Conservation (phyloP, 2,888 invertebrate genomes). For the Lithophane semibrunnea region DNA sequence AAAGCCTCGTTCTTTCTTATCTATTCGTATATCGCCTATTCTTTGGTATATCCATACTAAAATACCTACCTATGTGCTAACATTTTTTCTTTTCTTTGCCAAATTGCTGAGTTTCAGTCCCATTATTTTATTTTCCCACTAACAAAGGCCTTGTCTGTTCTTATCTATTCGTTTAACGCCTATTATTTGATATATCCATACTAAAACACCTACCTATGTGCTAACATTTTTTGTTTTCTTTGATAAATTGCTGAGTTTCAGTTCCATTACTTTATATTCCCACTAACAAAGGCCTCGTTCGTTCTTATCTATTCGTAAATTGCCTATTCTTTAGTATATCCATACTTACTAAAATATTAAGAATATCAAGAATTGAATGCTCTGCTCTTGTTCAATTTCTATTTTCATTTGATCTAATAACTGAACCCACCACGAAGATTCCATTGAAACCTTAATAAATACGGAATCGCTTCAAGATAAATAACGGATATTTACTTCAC, state of each 20-base stretch:
- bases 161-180: too few species aligned
- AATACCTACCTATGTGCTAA: too few species aligned
- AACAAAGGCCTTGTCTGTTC: not conserved
- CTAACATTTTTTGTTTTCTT: not conserved
- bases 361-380: not conserved
- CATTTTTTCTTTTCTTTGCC: not conserved
- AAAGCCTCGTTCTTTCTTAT: too few species aligned
- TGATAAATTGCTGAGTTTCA: not conserved
- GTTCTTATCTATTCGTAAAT: too few species aligned
- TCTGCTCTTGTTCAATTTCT: too few species aligned
- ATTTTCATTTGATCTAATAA: not conserved
- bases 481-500: not conserved
- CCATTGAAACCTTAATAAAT: not conserved
- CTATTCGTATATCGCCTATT: too few species aligned
- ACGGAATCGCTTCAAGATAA: not conserved
- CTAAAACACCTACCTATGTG: too few species aligned
- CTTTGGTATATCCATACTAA: not conserved
- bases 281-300: not conserved
- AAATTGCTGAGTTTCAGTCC: not conserved
- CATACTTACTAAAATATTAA: too few species aligned
- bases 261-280: not conserved
- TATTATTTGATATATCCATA: too few species aligned
- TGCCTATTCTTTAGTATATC: not conserved
- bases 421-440: not conserved
- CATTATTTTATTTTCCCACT: not conserved